phyloP scores from a whole-genome alignment of 2,888 invertebrate genomes.

The Folsomia manolachei region DNA sequence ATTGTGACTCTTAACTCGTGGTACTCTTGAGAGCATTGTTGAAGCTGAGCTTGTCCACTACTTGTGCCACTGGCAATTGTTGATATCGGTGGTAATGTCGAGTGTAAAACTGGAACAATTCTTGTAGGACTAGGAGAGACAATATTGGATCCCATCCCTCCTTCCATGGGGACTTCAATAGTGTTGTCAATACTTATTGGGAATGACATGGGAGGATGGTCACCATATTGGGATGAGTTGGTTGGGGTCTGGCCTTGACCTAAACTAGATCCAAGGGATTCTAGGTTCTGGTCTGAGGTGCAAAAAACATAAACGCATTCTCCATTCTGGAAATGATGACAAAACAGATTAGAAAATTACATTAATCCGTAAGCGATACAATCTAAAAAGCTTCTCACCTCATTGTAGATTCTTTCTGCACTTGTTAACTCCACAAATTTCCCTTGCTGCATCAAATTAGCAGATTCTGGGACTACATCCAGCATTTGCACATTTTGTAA shows the following conservation, averaged over 20 bases:
- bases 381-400: too few species aligned
- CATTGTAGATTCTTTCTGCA: constrained; percentile 33
- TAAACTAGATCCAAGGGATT: not conserved
- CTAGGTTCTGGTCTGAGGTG: constrained; percentile 11
- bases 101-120: too few species aligned
- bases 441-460: constrained; percentile 18
- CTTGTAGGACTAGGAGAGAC: not conserved
- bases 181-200: constrained; percentile 32
- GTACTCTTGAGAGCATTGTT: not conserved
- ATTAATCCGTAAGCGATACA: too few species aligned
- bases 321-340: too few species aligned
- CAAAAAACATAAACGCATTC: constrained; percentile 42
- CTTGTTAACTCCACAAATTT: constrained; percentile 35
- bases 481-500: constrained; percentile 43
- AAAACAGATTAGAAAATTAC: too few species aligned
- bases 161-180: constrained; percentile 27
- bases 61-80: not conserved
- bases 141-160: constrained; percentile 4
- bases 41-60: not conserved
- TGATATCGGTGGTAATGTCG: not conserved
- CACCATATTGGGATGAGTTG: not conserved
- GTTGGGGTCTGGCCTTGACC: not conserved
- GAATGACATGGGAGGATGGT: too few species aligned
- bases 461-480: constrained; percentile 21
- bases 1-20: too few species aligned